Percentiles rank a stretch among this genome's conserved stretches.
These are phyloP conservation scores for Picathartes gymnocephalus DNA, from an alignment of 2,113 vertebrate species.

Conservation along the genomic window DNA sequence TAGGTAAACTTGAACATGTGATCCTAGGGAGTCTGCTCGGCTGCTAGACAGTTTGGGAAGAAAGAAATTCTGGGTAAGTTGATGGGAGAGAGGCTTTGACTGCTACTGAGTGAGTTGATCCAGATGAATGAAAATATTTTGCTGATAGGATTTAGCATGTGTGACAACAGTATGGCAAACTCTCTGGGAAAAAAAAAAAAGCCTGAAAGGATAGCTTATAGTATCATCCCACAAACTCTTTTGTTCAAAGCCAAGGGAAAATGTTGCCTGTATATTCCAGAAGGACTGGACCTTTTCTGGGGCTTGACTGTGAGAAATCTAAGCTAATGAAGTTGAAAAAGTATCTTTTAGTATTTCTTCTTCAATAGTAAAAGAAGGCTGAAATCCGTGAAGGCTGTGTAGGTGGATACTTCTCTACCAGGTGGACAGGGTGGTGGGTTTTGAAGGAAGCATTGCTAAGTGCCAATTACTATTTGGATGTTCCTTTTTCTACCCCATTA, in stretches of 20 bases:
- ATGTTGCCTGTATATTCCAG: background rate
- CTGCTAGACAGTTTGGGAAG: background rate
- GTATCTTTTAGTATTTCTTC: background rate
- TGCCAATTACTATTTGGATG: background rate
- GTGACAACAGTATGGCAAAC: background rate
- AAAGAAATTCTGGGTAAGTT: background rate
- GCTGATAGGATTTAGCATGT: background rate
- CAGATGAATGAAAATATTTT: slow-evolving; percentile 33
- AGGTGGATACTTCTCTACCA: background rate
- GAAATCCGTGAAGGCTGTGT: background rate
- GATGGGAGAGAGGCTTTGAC: background rate
- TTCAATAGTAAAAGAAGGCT: background rate
- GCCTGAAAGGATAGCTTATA: background rate
- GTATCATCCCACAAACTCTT: background rate
- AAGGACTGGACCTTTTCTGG: background rate
- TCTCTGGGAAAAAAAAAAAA: background rate
- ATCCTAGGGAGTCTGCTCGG: background rate
- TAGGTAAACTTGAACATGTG: background rate
- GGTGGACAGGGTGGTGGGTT: background rate
- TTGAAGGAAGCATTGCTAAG: background rate
- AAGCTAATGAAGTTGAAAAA: background rate
- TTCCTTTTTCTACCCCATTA: background rate
- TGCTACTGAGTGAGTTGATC: background rate
- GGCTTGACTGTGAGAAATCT: background rate
- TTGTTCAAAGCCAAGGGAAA: background rate